Base-by-base conservation (phyloP, 2,797 vertebrate genomes). In the Bovichtus variegatus region DNA sequence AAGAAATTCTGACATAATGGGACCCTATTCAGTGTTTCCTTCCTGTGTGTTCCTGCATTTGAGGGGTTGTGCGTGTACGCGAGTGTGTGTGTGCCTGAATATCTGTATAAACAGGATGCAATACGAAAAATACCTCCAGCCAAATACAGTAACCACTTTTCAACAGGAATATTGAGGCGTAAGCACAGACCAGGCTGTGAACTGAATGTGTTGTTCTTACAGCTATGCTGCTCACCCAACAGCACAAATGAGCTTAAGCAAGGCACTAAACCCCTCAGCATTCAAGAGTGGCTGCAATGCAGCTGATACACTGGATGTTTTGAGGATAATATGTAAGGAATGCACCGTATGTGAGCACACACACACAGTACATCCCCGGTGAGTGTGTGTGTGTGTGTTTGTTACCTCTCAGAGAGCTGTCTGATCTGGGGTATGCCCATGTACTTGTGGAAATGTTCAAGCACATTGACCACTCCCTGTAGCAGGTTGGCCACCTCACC, bases 401-500 rank as follows among this genome's bases (percentile, higher is more conserved):
- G 31, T 93, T 94, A 99, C 98, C 98, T 97, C 91, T 99, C 98
- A 0, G 98, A 98, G 59, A 99, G 97, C 91, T 99, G 98, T 34
- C 98, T 97, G 87, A 99, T 99, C 94, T 99, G 98, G 10, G 97
- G 96, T 85, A 99, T 99, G 61, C 97, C 96, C 97, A 99, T 99
- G 83, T 99, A 99, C 71, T 98, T 99, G 85, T 97, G 97, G 94
- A 99, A 99, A 88, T 99, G 98, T 76, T 99, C 98, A 27, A 99
- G 93, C 44, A 99, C 98, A 11, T 99, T 99, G 87, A 99, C 97
- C 0, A 99, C 98, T 3, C 98, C 98, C 90, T 99, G 98, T 43
- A 99, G 96, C 50, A 99, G 96, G 87, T 99, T 99, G 85, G 98
- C 98, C 84, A 99, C 97, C 89, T 99, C 98, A 4, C 98, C 97